Evolutionary conservation across 1,140 invertebrate species (phyloP), one percentile per base, ranked within the genome.

Genomic region (Mactra quadrangularis): DNA sequence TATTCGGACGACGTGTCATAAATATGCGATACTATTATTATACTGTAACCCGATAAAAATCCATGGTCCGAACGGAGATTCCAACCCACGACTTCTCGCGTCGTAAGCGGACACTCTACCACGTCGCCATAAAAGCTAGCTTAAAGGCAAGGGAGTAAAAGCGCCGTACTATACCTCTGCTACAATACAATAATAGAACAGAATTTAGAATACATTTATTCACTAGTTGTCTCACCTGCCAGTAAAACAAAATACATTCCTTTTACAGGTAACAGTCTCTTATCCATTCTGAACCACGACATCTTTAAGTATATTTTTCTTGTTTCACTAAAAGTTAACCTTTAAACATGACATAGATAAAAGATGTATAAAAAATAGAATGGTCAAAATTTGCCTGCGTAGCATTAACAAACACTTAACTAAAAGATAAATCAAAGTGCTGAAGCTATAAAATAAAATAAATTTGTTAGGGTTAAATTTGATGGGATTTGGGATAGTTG

Each of bases 211-310:
- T 7, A 31, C 59, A 70, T 19, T 13, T 53, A 13, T n/a, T 22
- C 17, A 27, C 22, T n/a, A 9, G 17, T 11, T 3, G 22, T 25
- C n/a, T 94, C 93, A 97, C 97, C 97, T 89, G 96, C 97, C 95
- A 97, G 97, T 85, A 95, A 97, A 22, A 97, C 93, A 91, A 98
- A 97, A 92, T 96, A 98, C 93, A 97, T 97, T 1, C 95, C 96
- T 91, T 98, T 98, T 89, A 98, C 96, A 52, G 97, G 96, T 86
- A 97, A 88, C 52, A 97, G 93, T 50, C 96, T 95, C 89, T 95
- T 95, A 90, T 97, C 96, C 38, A 97, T 91, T 84, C 4, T 74
- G 33, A 53, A 71, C 64, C 82, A 81, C 25, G 45, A 29, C 15
- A 50, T 41, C 6, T 7, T 41, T 41, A 7, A 6, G 38, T 41